A percentile compares a stretch with the other conserved stretches of the same genome.
These are phyloP conservation scores for Lasioglossum lativentre DNA, from an alignment of 2,888 invertebrate genomes.

Conservation along the genomic window DNA sequence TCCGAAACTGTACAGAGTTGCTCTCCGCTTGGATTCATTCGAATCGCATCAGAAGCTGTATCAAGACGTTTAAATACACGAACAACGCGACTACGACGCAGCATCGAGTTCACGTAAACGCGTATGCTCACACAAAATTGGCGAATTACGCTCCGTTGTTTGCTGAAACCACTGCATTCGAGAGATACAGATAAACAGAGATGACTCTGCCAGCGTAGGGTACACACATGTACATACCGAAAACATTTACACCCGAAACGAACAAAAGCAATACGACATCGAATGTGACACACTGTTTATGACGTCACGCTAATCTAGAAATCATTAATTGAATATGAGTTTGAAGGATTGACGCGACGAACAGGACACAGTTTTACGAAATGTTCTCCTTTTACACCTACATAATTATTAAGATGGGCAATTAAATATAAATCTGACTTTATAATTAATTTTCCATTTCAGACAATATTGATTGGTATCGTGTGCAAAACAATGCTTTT, in stretches of 20 bases:
- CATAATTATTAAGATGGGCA: too few relatives aligned
- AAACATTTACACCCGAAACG: conserved; percentile 1
- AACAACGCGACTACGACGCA: conserved; percentile 21
- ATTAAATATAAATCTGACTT: too few relatives aligned
- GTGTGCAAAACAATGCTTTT: too few relatives aligned
- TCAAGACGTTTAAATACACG: conserved; percentile 36
- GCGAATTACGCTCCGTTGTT: conserved; percentile 42
- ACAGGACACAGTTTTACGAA: neutral
- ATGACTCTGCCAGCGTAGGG: conserved; percentile 19
- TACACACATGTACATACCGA: neutral
- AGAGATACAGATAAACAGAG: conserved; percentile 28
- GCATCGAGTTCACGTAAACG: neutral
- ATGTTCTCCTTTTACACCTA: too few relatives aligned
- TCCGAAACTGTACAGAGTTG: conserved; percentile 8
- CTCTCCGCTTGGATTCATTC: conserved; percentile 38
- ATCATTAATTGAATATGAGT: neutral
- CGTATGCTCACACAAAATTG: conserved; percentile 18
- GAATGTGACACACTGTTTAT: neutral
- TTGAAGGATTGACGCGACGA: neutral
- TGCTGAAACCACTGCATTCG: conserved; percentile 21
- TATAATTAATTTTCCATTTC: too few relatives aligned
- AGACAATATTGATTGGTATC: too few relatives aligned
- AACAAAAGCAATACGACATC: neutral
- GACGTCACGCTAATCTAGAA: neutral
- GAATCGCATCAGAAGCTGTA: conserved; percentile 40